A percentile compares a stretch with the other conserved stretches of the same genome.
These are phyloP conservation scores for Esox lucius DNA, from an alignment of 2,797 vertebrate species.

Conservation along the genomic window DNA sequence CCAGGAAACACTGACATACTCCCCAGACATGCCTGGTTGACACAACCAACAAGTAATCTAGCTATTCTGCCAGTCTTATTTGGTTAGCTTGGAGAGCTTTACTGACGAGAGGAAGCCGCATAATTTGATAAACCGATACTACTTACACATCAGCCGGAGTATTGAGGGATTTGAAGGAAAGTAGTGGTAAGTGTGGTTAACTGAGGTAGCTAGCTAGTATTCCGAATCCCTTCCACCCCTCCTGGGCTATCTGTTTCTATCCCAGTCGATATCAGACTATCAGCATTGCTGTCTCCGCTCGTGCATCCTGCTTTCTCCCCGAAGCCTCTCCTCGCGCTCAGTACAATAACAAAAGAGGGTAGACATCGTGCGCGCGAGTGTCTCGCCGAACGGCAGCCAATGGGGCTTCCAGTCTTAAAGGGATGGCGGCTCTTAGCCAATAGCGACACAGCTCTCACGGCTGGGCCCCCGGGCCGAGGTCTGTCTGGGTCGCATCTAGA, in stretches of 20 bases:
- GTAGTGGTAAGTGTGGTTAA: conserved; percentile 34
- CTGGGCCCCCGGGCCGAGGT: conserved; percentile 56
- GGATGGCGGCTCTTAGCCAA: conserved; percentile 50
- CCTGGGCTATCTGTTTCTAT: conserved; percentile 29
- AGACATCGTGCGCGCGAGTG: conserved; percentile 69
- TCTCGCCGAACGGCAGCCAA: conserved; percentile 68
- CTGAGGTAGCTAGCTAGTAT: conserved; percentile 19
- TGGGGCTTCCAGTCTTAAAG: conserved; percentile 34
- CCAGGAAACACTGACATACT: neutral
- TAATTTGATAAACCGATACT: conserved; percentile 19
- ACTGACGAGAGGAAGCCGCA: conserved; percentile 20
- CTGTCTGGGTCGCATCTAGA: conserved; percentile 67
- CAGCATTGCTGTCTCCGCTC: conserved; percentile 58
- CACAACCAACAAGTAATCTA: neutral
- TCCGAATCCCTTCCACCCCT: conserved; percentile 30
- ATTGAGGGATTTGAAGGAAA: conserved; percentile 44
- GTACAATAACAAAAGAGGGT: conserved; percentile 76
- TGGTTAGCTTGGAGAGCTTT: conserved; percentile 8
- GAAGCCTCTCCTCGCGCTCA: conserved; percentile 59
- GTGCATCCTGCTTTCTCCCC: conserved; percentile 56
- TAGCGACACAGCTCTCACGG: conserved; percentile 43
- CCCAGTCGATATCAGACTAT: conserved; percentile 40
- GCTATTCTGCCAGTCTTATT: conserved; percentile 7
- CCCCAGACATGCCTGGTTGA: conserved; percentile 9
- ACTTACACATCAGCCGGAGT: conserved; percentile 70